A percentile compares a stretch with the other conserved stretches of the same genome.
These are phyloP conservation scores for Charanyca ferruginea DNA, from an alignment of 2,888 invertebrate genomes.

Conservation along the genomic window DNA sequence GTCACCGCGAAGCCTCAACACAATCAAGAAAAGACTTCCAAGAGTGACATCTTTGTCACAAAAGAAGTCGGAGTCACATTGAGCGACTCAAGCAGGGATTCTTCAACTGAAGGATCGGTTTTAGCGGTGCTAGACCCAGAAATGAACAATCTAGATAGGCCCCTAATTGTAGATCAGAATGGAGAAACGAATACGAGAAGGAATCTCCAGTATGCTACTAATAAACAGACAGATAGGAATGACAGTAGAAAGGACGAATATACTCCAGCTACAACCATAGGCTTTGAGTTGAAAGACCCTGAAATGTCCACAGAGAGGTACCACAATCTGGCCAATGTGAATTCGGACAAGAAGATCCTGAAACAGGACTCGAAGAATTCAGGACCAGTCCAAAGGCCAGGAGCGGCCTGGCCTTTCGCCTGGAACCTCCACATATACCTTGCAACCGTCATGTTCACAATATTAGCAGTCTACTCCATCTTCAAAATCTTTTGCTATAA, in stretches of 20 bases:
- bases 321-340: slow-evolving; percentile 92
- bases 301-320: slow-evolving; percentile 90
- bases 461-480: slow-evolving; percentile 96
- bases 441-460: slow-evolving; percentile 95
- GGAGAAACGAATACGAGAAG: slow-evolving; percentile 89
- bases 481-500: slow-evolving; percentile 96
- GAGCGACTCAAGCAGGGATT: slow-evolving; percentile 83
- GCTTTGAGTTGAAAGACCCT: slow-evolving; percentile 86
- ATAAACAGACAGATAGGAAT: slow-evolving; percentile 82
- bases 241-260: slow-evolving; percentile 84
- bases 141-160: slow-evolving; percentile 90
- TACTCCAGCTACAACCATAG: slow-evolving; percentile 86
- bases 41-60: slow-evolving; percentile 84
- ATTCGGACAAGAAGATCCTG: slow-evolving; percentile 87
- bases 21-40: slow-evolving; percentile 85
- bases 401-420: slow-evolving; percentile 95
- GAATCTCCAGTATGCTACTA: slow-evolving; percentile 88
- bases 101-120: slow-evolving; percentile 87
- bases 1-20: slow-evolving; percentile 92
- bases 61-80: slow-evolving; percentile 87
- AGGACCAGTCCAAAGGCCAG: slow-evolving; percentile 86
- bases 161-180: slow-evolving; percentile 86
- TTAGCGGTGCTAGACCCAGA: slow-evolving; percentile 88
- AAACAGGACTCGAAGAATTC: slow-evolving; percentile 84
- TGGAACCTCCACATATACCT: slow-evolving; percentile 98